These are phyloP conservation scores for Ranitomeya variabilis DNA, from an alignment of 2,113 vertebrate genomes.

Conservation along the genomic window DNA sequence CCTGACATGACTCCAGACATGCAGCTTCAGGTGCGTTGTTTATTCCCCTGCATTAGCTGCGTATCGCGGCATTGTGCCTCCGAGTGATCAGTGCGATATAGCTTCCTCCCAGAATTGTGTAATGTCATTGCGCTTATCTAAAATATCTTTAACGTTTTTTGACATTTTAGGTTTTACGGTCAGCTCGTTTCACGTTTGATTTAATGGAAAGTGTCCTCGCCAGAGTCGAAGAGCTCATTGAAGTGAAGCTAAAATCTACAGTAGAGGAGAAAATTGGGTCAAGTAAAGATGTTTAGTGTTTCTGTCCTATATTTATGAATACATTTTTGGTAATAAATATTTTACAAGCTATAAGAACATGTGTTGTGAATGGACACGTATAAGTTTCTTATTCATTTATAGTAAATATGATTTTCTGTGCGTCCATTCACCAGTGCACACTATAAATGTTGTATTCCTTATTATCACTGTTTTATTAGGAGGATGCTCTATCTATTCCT, in stretches of 20 bases:
- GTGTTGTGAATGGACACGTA: not conserved
- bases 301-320: conserved; percentile 24
- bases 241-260: conserved; percentile 76
- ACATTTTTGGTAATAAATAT: conserved; percentile 31
- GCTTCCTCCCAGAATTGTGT: conserved; percentile 10
- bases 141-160: conserved; percentile 63
- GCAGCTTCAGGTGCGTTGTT: conserved; percentile 82
- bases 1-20: conserved; percentile 80
- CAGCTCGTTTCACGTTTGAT: conserved; percentile 92
- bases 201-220: conserved; percentile 92
- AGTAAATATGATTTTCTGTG: not conserved
- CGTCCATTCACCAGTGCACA: not conserved
- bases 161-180: conserved; percentile 84
- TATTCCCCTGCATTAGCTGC: conserved; percentile 18
- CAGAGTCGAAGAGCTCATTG: conserved; percentile 87
- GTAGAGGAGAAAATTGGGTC: conserved; percentile 69
- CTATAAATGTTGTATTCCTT: not conserved
- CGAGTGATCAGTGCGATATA: not conserved
- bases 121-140: conserved; percentile 37
- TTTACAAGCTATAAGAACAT: conserved; percentile 18
- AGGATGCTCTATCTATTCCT: too few species aligned
- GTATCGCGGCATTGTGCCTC: not conserved
- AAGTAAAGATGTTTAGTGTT: conserved; percentile 62
- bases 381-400: not conserved
- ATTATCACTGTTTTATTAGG: too few species aligned